Base-by-base conservation (phyloP, 1,140 invertebrate genomes). In the Drosophila tropicalis region DNA sequence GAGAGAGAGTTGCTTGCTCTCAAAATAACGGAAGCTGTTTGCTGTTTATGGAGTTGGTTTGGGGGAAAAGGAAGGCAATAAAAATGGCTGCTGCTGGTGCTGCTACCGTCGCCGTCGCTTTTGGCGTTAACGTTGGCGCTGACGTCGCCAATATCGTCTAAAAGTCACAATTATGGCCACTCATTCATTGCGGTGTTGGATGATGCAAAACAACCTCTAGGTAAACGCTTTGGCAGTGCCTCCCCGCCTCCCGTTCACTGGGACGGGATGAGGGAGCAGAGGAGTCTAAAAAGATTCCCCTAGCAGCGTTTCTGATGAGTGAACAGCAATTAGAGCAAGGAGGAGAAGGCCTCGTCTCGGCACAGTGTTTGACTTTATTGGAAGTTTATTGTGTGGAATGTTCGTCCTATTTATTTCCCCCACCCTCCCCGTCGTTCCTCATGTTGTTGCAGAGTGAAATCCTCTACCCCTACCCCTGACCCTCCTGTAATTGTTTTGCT, bases 161-260 rank as follows among this genome's bases (percentile, higher is more conserved):
- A 81, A 78, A 85, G 82, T 87, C 84, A 82, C 83, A 87, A 87
- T 87, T 89, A 87, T 87, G 81, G 84, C 76, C 83, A 89, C 83
- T 87, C 81, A 87, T 87, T 89, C 84, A 89, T 89, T 87, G 84
- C 84, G 83, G 83, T 87, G 75, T 89, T 87, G 75, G 83, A 77
- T 77, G 80, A 89, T 89, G 84, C 84, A 72, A 77, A 51, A 83
- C 75, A 87, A 70, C 9, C 19, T 29, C 34, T 36, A 13, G 3
- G 17, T 12, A 12, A 25, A n/a, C 34, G 55, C 39, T 54, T n/a
- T 25, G 22, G 22, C 22, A 25, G 22, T 25, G 22, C 3, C 22
- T 25, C 22, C 22, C 22, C 22, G 22, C 22, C 22, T 3, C 22
- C 3, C 22, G 22, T 25, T 19, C 2, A 17, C 15, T 12, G 5